phyloP scores from a whole-genome alignment of 2,888 invertebrate species.

The Hedya salicella region DNA sequence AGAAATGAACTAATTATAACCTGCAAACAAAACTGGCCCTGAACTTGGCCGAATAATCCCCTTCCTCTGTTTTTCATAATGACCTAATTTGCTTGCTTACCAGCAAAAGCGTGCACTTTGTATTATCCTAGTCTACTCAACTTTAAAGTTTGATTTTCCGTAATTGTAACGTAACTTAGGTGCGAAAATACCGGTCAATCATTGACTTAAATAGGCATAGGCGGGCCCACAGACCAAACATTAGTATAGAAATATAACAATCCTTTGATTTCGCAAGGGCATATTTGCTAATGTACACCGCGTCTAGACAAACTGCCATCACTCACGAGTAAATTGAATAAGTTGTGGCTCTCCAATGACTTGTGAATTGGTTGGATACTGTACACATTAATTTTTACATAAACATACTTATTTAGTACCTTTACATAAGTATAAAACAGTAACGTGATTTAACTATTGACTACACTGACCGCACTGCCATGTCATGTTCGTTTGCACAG shows the following conservation, averaged over 20 bases:
- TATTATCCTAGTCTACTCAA: background rate
- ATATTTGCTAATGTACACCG: constrained; percentile 20
- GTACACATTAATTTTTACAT: too few relatives aligned
- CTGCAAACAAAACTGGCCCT: constrained; percentile 42
- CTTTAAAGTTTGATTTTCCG: constrained; percentile 1
- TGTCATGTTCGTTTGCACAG: too few relatives aligned
- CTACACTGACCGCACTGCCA: too few relatives aligned
- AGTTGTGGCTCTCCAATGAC: background rate
- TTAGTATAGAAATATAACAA: constrained; percentile 45
- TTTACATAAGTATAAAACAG: too few relatives aligned
- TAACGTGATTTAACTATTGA: too few relatives aligned
- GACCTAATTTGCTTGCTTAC: constrained; percentile 24
- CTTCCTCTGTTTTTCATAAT: constrained; percentile 46
- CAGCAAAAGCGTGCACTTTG: background rate
- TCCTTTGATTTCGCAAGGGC: constrained; percentile 52
- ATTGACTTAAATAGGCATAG: constrained; percentile 51
- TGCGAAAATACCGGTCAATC: constrained; percentile 50
- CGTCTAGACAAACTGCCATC: constrained; percentile 5
- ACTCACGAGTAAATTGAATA: background rate
- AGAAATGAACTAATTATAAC: constrained; percentile 8
- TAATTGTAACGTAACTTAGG: too few relatives aligned
- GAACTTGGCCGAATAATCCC: constrained; percentile 56
- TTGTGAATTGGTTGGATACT: background rate
- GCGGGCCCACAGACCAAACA: constrained; percentile 50
- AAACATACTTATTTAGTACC: too few relatives aligned